A percentile compares a stretch with the other conserved stretches of the same genome.
phyloP scores from a whole-genome alignment of 2,113 vertebrate genomes.

The Sander vitreus region DNA sequence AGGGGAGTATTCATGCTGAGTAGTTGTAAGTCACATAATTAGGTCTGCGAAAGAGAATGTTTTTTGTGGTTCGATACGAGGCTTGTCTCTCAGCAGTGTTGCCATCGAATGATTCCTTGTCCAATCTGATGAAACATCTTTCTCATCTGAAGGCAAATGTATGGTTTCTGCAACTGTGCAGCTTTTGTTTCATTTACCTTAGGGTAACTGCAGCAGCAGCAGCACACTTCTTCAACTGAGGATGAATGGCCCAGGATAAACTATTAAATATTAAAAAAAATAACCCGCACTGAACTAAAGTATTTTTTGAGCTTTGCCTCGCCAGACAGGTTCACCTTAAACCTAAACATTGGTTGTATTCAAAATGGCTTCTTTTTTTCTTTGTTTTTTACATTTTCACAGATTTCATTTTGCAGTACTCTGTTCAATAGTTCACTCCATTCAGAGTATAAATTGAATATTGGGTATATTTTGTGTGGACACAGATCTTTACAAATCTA shows the following conservation, averaged over 20 bases:
- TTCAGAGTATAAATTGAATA: not conserved
- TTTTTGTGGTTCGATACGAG: not conserved
- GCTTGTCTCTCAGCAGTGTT: conserved; percentile 5
- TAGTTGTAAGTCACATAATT: conserved; percentile 32
- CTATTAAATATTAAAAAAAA: conserved; percentile 34
- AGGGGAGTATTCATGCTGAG: not conserved
- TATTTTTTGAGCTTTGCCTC: not conserved
- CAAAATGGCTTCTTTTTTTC: not conserved
- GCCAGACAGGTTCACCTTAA: not conserved
- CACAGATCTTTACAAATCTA: conserved; percentile 15
- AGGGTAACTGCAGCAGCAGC: conserved; percentile 25
- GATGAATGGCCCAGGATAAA: conserved; percentile 15
- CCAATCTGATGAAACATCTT: conserved; percentile 50
- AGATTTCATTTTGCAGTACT: not conserved
- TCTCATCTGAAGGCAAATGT: conserved; percentile 41
- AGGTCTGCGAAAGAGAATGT: conserved; percentile 7
- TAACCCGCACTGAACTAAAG: not conserved
- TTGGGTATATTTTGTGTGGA: not conserved
- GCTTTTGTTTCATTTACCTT: conserved; percentile 44
- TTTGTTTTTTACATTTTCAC: not conserved
- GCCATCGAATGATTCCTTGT: conserved; percentile 15
- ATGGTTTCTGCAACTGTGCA: conserved; percentile 39
- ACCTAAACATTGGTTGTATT: not conserved
- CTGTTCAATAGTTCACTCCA: not conserved
- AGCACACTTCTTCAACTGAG: conserved; percentile 25